Evolutionary conservation across 2,113 vertebrate genomes (phyloP).

Genomic region (Toxostoma redivivum): DNA sequence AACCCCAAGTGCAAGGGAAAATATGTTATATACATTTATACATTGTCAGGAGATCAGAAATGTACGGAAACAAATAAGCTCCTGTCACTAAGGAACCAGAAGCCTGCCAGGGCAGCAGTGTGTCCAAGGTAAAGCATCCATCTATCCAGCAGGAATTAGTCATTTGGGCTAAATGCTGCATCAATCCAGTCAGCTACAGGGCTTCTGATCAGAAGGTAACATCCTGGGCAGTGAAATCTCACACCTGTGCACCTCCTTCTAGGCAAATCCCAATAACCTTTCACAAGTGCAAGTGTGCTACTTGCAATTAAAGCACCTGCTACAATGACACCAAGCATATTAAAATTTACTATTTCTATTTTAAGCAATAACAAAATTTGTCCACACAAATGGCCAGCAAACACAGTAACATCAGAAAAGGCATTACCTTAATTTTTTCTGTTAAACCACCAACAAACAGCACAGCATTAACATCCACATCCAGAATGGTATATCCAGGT

Average conservation of each 20-base stretch:
- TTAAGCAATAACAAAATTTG: neutral
- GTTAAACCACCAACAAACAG: conserved; percentile 96
- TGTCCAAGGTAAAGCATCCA: neutral
- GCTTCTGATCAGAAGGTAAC: neutral
- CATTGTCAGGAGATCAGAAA: neutral
- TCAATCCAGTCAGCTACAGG: neutral
- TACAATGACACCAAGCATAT: neutral
- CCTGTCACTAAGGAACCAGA: neutral
- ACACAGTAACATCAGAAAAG: neutral
- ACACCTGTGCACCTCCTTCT: neutral
- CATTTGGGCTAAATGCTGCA: neutral
- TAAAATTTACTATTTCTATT: neutral
- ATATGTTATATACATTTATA: neutral
- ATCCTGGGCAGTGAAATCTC: neutral
- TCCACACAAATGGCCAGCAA: neutral
- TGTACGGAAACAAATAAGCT: neutral
- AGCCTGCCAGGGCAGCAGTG: neutral
- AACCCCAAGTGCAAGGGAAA: neutral
- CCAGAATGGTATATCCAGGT: conserved; percentile 87
- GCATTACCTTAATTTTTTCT: conserved; percentile 85
- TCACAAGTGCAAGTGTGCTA: neutral
- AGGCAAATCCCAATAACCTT: neutral
- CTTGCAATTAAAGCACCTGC: neutral
- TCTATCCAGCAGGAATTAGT: neutral
- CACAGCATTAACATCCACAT: conserved; percentile 92